A percentile compares a stretch with the other conserved stretches of the same genome.
phyloP scores from a whole-genome alignment of 2,888 invertebrate genomes.

The Drosophila neoperkinsi region DNA sequence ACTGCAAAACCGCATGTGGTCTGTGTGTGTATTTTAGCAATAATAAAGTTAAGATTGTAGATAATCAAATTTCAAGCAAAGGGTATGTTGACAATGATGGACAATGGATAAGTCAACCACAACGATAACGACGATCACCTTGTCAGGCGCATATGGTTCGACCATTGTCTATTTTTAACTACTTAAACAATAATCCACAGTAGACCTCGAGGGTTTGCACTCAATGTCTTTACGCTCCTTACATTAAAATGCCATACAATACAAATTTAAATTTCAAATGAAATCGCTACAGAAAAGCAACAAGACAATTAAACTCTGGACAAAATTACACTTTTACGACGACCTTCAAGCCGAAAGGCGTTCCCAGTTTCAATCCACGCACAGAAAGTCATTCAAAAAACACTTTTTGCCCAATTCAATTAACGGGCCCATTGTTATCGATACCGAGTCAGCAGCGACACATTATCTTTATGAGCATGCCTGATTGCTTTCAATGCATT shows the following conservation, averaged over 20 bases:
- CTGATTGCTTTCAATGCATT: constrained; percentile 46
- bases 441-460: constrained; percentile 1
- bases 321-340: constrained; percentile 55
- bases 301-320: constrained; percentile 44
- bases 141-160: constrained; percentile 40
- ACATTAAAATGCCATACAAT: constrained; percentile 21
- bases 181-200: constrained; percentile 1
- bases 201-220: constrained; percentile 5
- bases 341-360: constrained; percentile 49
- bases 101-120: background rate
- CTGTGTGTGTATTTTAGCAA: constrained; percentile 45
- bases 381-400: constrained; percentile 55
- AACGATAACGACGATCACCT: constrained; percentile 24
- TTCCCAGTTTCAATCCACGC: constrained; percentile 53
- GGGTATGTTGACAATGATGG: background rate
- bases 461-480: constrained; percentile 48
- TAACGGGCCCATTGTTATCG: constrained; percentile 64
- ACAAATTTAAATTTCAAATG: constrained; percentile 38
- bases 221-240: constrained; percentile 9
- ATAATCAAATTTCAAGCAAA: constrained; percentile 24
- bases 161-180: constrained; percentile 16
- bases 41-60: constrained; percentile 60
- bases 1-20: constrained; percentile 29
- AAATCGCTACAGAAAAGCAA: constrained; percentile 45
- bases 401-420: constrained; percentile 58